A percentile compares a stretch with the other conserved stretches of the same genome.
Conservation (phyloP, 2,113 vertebrate species). For the Bubo bubo region DNA sequence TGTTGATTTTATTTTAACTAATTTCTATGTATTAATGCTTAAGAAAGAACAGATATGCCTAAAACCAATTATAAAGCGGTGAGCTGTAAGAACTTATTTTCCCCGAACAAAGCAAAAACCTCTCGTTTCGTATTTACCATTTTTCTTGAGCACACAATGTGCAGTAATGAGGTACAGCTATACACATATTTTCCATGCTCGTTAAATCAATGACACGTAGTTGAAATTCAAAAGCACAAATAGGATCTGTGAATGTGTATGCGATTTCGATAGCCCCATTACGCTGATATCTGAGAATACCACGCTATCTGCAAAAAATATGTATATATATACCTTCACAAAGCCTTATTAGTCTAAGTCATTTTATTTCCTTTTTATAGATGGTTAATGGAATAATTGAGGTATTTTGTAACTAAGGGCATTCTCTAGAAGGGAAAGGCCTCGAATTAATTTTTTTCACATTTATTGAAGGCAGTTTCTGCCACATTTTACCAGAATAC, state of each 20-base stretch:
- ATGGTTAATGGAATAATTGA: not conserved
- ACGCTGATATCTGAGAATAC: not conserved
- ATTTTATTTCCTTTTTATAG: not conserved
- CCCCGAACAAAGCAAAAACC: not conserved
- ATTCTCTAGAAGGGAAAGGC: not conserved
- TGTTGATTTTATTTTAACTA: not conserved
- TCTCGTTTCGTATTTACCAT: not conserved
- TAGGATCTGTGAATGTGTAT: fast-evolving
- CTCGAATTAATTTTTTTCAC: not conserved
- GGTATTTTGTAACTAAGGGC: not conserved
- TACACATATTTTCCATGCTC: not conserved
- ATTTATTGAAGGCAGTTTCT: not conserved
- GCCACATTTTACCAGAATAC: too few relatives aligned
- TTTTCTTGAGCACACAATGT: not conserved
- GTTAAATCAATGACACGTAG: not conserved
- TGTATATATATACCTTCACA: not conserved
- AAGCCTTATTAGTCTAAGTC: too few relatives aligned
- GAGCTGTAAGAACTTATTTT: not conserved
- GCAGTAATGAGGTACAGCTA: not conserved
- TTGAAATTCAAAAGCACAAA: not conserved
- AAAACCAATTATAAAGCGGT: not conserved
- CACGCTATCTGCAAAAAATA: not conserved
- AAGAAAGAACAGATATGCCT: not conserved
- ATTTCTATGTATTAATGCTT: not conserved
- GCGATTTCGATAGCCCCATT: not conserved